These are phyloP conservation scores for Leptopilina myrica DNA, from an alignment of 2,888 invertebrate genomes.

Conservation along the genomic window DNA sequence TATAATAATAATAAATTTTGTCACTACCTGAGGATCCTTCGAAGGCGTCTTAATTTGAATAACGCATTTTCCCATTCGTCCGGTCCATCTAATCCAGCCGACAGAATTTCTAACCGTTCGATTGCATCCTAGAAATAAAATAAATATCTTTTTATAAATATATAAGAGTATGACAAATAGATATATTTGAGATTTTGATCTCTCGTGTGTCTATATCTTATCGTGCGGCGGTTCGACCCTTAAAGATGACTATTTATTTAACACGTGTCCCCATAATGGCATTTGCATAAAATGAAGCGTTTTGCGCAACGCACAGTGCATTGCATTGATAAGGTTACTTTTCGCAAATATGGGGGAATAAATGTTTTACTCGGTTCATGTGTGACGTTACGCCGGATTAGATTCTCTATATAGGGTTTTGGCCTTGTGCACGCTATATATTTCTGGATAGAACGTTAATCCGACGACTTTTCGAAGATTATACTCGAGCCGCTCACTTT, in stretches of 20 bases:
- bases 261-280: constrained; percentile 19
- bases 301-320: background rate
- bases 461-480: constrained; percentile 62
- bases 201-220: constrained; percentile 16
- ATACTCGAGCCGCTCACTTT: constrained; percentile 46
- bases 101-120: constrained; percentile 68
- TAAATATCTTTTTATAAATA: constrained; percentile 37
- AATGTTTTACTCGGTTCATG: constrained; percentile 57
- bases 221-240: background rate
- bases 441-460: constrained; percentile 59
- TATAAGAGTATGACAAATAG: background rate
- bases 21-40: constrained; percentile 67
- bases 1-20: too few species aligned
- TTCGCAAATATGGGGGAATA: constrained; percentile 45
- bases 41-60: constrained; percentile 66
- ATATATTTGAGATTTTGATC: constrained; percentile 2
- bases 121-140: constrained; percentile 65
- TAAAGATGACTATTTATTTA: constrained; percentile 26
- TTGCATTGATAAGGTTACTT: constrained; percentile 29
- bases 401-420: constrained; percentile 47
- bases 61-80: constrained; percentile 69
- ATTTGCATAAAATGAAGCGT: constrained; percentile 20
- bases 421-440: constrained; percentile 54
- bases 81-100: constrained; percentile 72
- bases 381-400: constrained; percentile 56